Evolutionary conservation across 1,140 invertebrate genomes (phyloP).

Genomic region (Hetaerina americana): DNA sequence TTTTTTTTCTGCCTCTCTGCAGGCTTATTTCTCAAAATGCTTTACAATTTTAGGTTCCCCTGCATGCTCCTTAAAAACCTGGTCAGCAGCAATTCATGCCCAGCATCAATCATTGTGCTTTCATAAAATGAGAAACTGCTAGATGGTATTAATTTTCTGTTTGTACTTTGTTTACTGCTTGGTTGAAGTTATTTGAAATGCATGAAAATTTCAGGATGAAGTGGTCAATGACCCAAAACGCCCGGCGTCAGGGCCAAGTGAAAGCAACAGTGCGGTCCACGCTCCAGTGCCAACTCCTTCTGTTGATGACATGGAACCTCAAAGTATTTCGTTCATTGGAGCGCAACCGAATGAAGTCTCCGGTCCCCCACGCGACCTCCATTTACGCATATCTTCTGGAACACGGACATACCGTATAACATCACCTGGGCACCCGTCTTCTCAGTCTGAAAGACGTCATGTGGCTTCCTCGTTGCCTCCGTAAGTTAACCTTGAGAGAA

Average conservation of each 20-base stretch:
- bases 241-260: not conserved
- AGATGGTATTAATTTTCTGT: not conserved
- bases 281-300: conserved; percentile 47
- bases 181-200: no score
- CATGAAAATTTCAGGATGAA: no score
- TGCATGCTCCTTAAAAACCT: no score
- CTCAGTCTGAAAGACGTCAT: not conserved
- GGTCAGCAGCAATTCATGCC: no score
- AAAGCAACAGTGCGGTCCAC: conserved; percentile 30
- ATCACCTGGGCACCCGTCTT: conserved; percentile 35
- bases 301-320: conserved; percentile 74
- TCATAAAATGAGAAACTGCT: not conserved
- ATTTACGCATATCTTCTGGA: conserved; percentile 55
- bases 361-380: not conserved
- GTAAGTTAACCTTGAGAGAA: not conserved
- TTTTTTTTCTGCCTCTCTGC: no score
- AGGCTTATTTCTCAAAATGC: no score
- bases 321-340: conserved; percentile 84
- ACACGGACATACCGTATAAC: conserved; percentile 76
- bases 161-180: conserved; percentile 3
- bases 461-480: not conserved
- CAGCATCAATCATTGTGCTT: no score
- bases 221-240: no score
- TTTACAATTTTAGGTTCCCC: no score
- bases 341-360: conserved; percentile 26